Evolutionary conservation across 2,113 vertebrate species (phyloP).

Genomic region (Canis aureus): DNA sequence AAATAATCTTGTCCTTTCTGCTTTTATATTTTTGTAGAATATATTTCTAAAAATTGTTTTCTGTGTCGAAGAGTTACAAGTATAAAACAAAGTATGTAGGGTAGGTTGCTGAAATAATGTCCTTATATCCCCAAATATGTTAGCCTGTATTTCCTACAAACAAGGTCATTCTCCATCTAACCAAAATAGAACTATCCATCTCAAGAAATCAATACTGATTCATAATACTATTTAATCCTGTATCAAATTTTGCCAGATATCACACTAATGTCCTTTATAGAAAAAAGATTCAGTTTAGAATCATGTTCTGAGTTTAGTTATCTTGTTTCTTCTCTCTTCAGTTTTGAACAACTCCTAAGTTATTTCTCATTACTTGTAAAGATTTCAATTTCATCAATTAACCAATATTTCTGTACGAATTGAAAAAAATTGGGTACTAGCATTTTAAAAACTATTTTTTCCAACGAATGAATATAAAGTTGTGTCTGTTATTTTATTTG

Average conservation of each 20-base stretch:
- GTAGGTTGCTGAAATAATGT: background rate
- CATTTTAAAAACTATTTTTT: background rate
- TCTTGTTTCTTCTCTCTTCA: background rate
- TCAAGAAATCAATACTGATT: slow-evolving; percentile 5
- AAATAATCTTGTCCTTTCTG: background rate
- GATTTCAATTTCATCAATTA: background rate
- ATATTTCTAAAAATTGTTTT: background rate
- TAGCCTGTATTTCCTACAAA: background rate
- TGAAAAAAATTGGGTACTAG: background rate
- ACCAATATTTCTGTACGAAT: background rate
- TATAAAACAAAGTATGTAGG: background rate
- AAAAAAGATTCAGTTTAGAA: background rate
- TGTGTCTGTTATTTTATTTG: background rate
- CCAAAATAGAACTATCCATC: background rate
- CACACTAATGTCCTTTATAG: background rate
- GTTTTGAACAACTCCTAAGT: background rate
- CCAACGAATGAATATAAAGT: background rate
- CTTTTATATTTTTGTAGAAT: background rate
- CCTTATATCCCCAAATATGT: background rate
- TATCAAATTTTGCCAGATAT: background rate
- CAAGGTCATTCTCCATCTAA: background rate
- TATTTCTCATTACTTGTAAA: background rate
- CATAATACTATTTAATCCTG: background rate
- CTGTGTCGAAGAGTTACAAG: background rate
- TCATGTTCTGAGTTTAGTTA: background rate